These are phyloP conservation scores for Prionailurus viverrinus DNA, from an alignment of 2,113 vertebrate species.

Conservation along the genomic window DNA sequence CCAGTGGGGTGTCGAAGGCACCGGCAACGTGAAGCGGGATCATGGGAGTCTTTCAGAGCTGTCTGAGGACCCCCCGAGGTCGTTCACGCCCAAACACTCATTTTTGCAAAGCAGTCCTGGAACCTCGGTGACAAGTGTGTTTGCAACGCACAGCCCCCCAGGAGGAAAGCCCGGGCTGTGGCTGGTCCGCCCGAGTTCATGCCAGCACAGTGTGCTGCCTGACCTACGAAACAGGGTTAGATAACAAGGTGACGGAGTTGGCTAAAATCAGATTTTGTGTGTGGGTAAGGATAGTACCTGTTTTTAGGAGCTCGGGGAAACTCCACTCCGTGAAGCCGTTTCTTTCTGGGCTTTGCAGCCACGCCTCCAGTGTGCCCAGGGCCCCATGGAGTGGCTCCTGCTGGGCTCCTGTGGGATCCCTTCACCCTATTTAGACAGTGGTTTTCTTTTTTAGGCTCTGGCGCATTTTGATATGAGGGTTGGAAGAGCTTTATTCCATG, in stretches of 20 bases:
- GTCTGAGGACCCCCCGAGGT: background rate
- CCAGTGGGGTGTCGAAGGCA: background rate
- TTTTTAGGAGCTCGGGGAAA: background rate
- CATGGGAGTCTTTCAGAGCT: background rate
- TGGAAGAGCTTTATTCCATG: background rate
- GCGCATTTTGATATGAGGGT: background rate
- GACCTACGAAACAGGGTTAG: background rate
- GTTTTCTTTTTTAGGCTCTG: background rate
- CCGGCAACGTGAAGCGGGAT: background rate
- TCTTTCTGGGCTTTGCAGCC: background rate
- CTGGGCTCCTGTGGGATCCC: background rate
- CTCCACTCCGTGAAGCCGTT: background rate
- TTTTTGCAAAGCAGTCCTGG: background rate
- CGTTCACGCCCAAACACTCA: background rate
- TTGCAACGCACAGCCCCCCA: background rate
- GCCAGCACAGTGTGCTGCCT: background rate
- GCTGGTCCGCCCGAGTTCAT: background rate
- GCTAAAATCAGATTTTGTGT: background rate
- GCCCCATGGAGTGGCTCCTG: background rate
- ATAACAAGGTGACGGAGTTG: background rate
- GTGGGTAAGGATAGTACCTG: background rate
- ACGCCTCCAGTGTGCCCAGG: background rate
- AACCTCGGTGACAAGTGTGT: rapidly evolving
- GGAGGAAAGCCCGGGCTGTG: background rate
- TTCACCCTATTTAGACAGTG: too few relatives aligned